phyloP scores from a whole-genome alignment of 64 coral and sea anemone species.

The Pocillopora verrucosa region DNA sequence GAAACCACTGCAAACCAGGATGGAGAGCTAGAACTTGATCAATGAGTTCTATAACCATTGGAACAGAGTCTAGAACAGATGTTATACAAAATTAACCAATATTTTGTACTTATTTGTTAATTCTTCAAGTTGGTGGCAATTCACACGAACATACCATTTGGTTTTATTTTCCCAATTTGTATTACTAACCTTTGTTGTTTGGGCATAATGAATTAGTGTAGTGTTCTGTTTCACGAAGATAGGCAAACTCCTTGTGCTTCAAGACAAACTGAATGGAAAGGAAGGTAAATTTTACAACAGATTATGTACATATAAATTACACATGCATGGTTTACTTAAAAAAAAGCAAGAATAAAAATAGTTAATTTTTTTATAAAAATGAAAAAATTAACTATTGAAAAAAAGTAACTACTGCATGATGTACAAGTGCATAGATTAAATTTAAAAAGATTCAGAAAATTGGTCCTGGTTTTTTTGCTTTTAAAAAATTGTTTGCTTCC shows the following conservation, averaged over 20 bases:
- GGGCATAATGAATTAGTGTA: constrained; percentile 37
- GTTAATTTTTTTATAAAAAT: no score
- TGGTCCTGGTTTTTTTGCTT: no score
- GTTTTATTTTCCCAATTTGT: neutral
- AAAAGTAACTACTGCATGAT: no score
- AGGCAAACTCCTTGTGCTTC: constrained; percentile 48
- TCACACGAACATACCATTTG: no score
- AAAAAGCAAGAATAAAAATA: neutral
- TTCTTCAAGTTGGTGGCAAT: no score
- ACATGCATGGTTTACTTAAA: neutral
- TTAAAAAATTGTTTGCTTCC: no score
- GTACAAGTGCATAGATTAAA: no score
- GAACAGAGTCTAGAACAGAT: constrained; percentile 3
- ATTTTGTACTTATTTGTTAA: no score
- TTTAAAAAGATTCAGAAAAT: no score
- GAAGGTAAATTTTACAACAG: neutral
- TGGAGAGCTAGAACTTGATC: constrained; percentile 23
- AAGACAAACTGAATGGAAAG: constrained; percentile 42
- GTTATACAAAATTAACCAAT: no score
- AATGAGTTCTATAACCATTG: constrained; percentile 19
- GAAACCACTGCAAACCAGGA: constrained; percentile 14
- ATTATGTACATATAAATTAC: neutral
- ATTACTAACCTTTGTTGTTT: constrained; percentile 19
- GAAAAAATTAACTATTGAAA: no score
- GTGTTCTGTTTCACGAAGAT: constrained; percentile 47